These are phyloP conservation scores for Onychomys torridus DNA, from an alignment of 2,797 vertebrate genomes.

Conservation along the genomic window DNA sequence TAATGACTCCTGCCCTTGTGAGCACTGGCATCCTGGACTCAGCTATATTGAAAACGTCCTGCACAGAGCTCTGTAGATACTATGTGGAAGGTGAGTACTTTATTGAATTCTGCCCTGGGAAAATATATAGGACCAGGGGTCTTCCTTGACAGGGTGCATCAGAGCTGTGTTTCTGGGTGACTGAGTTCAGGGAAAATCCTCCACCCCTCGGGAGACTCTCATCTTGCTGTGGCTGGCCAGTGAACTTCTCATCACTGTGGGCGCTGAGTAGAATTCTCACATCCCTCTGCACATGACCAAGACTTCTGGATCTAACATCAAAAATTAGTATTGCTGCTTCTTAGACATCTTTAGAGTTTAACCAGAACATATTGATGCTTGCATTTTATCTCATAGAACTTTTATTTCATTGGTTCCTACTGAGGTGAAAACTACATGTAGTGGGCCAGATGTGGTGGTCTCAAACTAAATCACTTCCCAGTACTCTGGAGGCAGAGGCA, in stretches of 20 bases:
- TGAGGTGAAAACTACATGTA: not conserved
- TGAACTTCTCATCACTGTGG: too few species aligned
- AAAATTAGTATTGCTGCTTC: not conserved
- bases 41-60: not conserved
- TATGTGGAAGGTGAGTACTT: not conserved
- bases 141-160: not conserved
- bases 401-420: not conserved
- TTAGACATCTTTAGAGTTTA: not conserved
- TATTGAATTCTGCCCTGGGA: not conserved
- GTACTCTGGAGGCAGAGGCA: not conserved
- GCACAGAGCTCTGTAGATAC: not conserved
- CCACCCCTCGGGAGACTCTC: not conserved
- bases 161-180: not conserved
- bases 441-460: not conserved
- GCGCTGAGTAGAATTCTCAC: not conserved
- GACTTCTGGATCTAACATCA: not conserved
- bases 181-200: not conserved
- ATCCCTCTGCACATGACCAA: not conserved
- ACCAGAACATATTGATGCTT: not conserved
- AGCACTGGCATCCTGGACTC: not conserved
- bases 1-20: not conserved
- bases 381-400: not conserved
- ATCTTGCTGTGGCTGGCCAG: not conserved
- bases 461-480: not conserved
- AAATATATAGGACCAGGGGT: not conserved